These are phyloP conservation scores for Yponomeuta plumbellus DNA, from an alignment of 2,888 invertebrate genomes.

Conservation along the genomic window DNA sequence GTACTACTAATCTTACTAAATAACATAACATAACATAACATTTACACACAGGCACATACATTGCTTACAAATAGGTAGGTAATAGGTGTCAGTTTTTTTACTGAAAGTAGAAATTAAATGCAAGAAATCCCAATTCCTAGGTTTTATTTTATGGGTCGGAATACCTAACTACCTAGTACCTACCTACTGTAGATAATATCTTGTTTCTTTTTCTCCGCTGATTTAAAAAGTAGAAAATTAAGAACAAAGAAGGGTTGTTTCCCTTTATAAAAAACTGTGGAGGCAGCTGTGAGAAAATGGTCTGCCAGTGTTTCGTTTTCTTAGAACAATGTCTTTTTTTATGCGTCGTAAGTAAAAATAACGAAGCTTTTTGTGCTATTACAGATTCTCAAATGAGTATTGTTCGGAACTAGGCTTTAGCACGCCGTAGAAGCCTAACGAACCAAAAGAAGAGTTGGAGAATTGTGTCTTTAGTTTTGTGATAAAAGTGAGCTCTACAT, in stretches of 20 bases:
- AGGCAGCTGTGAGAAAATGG: not conserved
- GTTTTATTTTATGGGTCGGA: too few relatives aligned
- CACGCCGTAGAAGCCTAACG: not conserved
- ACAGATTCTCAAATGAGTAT: not conserved
- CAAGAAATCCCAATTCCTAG: too few relatives aligned
- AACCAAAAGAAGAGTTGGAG: not conserved
- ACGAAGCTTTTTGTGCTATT: slow-evolving; percentile 23
- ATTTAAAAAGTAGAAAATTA: not conserved
- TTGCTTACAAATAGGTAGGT: too few relatives aligned
- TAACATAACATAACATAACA: too few relatives aligned
- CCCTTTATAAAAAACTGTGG: not conserved
- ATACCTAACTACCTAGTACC: too few relatives aligned
- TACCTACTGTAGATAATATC: not conserved
- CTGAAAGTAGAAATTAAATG: too few relatives aligned
- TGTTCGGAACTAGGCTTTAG: not conserved
- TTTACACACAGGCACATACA: too few relatives aligned
- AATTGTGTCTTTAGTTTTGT: not conserved
- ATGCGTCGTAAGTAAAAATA: slow-evolving; percentile 28
- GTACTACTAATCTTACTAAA: too few relatives aligned
- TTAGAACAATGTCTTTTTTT: slow-evolving; percentile 37
- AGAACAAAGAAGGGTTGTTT: not conserved
- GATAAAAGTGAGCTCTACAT: not conserved
- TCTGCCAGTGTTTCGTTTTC: slow-evolving; percentile 26
- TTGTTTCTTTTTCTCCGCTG: not conserved
- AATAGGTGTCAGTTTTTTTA: too few relatives aligned